A percentile compares a stretch with the other conserved stretches of the same genome.
phyloP scores from a whole-genome alignment of 1,140 invertebrate species.

The Phymorhynchus buccinoides region DNA sequence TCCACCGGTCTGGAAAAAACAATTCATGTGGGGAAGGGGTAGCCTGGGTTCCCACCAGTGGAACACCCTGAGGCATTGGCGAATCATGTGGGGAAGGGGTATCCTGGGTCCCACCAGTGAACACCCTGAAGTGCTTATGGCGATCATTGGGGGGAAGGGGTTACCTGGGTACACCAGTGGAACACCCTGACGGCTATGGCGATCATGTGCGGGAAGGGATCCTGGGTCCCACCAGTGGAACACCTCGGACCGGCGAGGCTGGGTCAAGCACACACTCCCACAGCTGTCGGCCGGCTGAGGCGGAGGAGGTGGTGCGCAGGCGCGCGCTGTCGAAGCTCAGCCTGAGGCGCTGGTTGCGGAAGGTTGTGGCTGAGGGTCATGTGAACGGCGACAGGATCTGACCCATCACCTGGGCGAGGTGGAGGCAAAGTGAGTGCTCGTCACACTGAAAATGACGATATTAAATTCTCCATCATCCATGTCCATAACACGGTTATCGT shows the following conservation, averaged over 20 bases:
- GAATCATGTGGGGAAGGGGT: conserved; percentile 73
- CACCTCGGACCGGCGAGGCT: conserved; percentile 77
- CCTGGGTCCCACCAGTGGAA: conserved; percentile 84
- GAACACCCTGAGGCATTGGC: too few species aligned
- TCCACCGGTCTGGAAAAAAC: too few species aligned
- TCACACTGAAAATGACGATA: neutral
- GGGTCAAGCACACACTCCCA: conserved; percentile 76
- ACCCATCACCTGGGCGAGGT: conserved; percentile 78
- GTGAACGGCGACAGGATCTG: conserved; percentile 77
- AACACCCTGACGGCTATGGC: conserved; percentile 78
- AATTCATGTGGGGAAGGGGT: too few species aligned
- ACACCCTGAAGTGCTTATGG: conserved; percentile 77
- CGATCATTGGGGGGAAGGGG: conserved; percentile 73
- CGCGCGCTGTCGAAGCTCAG: conserved; percentile 76
- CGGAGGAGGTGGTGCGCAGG: conserved; percentile 68
- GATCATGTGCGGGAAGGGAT: conserved; percentile 71
- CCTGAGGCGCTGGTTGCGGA: conserved; percentile 78
- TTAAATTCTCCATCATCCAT: too few species aligned
- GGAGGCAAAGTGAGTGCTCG: conserved; percentile 55
- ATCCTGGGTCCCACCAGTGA: conserved; percentile 84
- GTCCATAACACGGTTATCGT: too few species aligned
- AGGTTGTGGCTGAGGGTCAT: conserved; percentile 78
- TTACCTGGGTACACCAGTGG: conserved; percentile 84
- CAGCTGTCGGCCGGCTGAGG: conserved; percentile 62
- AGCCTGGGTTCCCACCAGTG: too few species aligned